A percentile compares a stretch with the other conserved stretches of the same genome.
Evolutionary conservation across 64 coral and sea anemone genomes (phyloP).

Genomic region (Cladopsammia gracilis): DNA sequence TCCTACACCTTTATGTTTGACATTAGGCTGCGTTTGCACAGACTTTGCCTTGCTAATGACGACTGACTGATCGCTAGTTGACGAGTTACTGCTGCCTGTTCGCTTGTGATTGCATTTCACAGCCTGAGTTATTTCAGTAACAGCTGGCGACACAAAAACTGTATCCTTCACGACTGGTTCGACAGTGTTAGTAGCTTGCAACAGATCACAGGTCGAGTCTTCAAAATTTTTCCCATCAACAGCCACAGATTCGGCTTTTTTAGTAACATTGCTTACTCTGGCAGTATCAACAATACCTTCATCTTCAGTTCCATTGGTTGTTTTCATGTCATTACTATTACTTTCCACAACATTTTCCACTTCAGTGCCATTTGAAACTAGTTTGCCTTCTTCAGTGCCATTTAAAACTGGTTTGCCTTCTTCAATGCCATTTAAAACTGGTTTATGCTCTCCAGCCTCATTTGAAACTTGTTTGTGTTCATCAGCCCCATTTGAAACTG

Average conservation of each 20-base stretch:
- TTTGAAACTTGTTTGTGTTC: neutral
- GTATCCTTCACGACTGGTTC: neutral
- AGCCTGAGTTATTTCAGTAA: neutral
- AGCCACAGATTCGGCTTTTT: neutral
- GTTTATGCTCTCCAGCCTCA: neutral
- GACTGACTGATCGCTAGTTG: constrained; percentile 2
- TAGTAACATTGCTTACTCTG: neutral
- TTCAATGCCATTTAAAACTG: neutral
- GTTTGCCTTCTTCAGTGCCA: neutral
- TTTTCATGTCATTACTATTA: neutral
- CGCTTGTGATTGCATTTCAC: neutral
- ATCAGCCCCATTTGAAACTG: neutral
- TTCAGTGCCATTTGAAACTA: neutral
- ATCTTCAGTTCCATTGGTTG: neutral
- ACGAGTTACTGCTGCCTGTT: neutral
- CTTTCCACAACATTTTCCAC: neutral
- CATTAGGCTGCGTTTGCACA: constrained; percentile 76
- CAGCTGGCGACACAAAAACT: neutral
- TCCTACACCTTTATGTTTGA: constrained; percentile 80
- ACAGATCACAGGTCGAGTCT: neutral
- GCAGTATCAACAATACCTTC: neutral
- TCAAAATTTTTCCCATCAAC: neutral
- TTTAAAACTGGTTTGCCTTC: neutral
- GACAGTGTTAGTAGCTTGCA: neutral
- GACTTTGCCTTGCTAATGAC: constrained; percentile 75